A percentile compares a stretch with the other conserved stretches of the same genome.
Conservation (phyloP, 2,113 vertebrate genomes). For the Cyphomyrus discorhynchus region DNA sequence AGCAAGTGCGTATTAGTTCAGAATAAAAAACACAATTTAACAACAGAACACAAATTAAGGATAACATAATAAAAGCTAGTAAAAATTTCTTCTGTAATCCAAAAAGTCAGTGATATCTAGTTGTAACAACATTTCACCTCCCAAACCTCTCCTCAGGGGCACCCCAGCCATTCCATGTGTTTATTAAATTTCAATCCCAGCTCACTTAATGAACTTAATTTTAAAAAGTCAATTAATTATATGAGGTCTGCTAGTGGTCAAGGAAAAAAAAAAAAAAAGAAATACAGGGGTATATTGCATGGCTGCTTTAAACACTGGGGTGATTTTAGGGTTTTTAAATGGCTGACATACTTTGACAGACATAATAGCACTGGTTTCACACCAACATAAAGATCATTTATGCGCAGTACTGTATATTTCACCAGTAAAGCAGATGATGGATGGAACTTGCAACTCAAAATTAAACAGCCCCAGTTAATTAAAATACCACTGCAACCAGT, state of each 20-base stretch:
- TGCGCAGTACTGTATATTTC: not conserved
- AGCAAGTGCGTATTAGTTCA: not conserved
- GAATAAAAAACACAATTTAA: not conserved
- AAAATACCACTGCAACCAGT: not conserved
- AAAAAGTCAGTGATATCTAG: not conserved
- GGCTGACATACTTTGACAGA: too few species aligned
- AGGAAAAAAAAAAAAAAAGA: too few species aligned
- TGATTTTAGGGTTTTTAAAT: not conserved
- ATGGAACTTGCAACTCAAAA: not conserved
- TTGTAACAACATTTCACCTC: too few species aligned
- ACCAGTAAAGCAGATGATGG: not conserved
- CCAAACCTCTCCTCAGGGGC: not conserved
- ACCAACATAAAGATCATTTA: not conserved
- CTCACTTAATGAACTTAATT: not conserved
- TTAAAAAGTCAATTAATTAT: not conserved
- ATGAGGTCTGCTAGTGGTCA: not conserved
- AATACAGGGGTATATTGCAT: too few species aligned
- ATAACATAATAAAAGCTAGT: not conserved
- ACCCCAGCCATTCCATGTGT: not conserved
- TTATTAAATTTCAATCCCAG: not conserved
- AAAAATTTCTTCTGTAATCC: not conserved
- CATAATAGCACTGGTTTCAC: not conserved
- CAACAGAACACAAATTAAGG: not conserved
- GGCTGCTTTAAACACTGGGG: not conserved
- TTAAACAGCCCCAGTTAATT: not conserved